A percentile compares a stretch with the other conserved stretches of the same genome.
phyloP scores from a whole-genome alignment of 2,888 invertebrate genomes.

The Latrodectus hesperus region DNA sequence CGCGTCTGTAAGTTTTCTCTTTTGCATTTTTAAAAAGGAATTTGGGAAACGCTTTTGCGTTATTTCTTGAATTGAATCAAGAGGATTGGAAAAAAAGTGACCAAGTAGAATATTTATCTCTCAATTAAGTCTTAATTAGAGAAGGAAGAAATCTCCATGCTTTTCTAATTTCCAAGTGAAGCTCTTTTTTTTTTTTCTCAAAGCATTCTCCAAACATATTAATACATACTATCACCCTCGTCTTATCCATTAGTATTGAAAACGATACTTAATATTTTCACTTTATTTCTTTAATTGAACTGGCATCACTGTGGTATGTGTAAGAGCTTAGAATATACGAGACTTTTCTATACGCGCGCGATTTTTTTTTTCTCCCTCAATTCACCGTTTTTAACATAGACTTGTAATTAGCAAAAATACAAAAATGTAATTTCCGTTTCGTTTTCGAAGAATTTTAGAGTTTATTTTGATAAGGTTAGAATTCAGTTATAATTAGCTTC shows the following conservation, averaged over 20 bases:
- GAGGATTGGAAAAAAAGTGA: constrained; percentile 25
- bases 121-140: constrained; percentile 69
- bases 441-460: constrained; percentile 35
- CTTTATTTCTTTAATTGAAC: constrained; percentile 68
- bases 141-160: constrained; percentile 63
- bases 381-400: constrained; percentile 55
- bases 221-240: constrained; percentile 42
- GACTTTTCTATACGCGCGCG: neutral
- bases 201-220: constrained; percentile 59
- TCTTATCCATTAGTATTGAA: constrained; percentile 67
- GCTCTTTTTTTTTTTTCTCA: constrained; percentile 43
- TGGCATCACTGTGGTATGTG: constrained; percentile 51
- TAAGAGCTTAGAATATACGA: constrained; percentile 20
- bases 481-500: constrained; percentile 56
- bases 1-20: constrained; percentile 54
- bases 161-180: constrained; percentile 64
- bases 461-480: constrained; percentile 24
- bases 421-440: constrained; percentile 66
- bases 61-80: constrained; percentile 65
- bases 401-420: constrained; percentile 66
- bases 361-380: constrained; percentile 36
- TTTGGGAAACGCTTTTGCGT: constrained; percentile 57
- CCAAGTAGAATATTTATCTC: constrained; percentile 65
- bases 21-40: constrained; percentile 57
- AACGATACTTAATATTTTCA: constrained; percentile 59